phyloP scores from a whole-genome alignment of 2,113 vertebrate genomes.

The Phalacrocorax pelagicus region DNA sequence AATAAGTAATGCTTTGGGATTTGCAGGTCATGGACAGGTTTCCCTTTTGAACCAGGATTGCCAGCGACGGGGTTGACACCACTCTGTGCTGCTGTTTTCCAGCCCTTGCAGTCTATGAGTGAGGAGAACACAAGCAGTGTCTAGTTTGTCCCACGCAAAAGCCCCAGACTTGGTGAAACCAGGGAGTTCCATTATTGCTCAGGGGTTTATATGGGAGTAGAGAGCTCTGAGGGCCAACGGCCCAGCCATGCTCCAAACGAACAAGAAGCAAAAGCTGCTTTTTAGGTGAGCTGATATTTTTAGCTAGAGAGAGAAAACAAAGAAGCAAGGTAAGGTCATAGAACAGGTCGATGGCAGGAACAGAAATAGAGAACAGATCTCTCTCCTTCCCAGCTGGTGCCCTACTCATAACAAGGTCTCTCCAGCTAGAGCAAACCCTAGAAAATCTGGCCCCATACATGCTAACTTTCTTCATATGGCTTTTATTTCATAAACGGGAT shows the following conservation, averaged over 20 bases:
- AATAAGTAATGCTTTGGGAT: not conserved
- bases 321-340: not conserved
- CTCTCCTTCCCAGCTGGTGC: slow-evolving; percentile 12
- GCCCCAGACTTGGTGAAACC: not conserved
- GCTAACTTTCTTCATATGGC: not conserved
- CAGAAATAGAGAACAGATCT: slow-evolving; percentile 13
- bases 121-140: not conserved
- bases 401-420: slow-evolving; percentile 2
- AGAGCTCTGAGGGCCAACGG: not conserved
- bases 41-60: not conserved
- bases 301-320: slow-evolving; percentile 3
- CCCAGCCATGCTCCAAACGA: not conserved
- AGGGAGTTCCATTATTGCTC: not conserved
- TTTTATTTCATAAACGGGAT: not conserved
- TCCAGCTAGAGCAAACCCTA: slow-evolving; percentile 16
- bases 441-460: not conserved
- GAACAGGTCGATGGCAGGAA: slow-evolving; percentile 22
- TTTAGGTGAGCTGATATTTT: slow-evolving; percentile 38
- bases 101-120: not conserved
- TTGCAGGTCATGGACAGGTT: not conserved
- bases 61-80: not conserved
- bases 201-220: not conserved
- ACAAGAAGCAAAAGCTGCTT: not conserved
- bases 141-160: not conserved
- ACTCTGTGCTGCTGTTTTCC: not conserved